phyloP scores from a whole-genome alignment of 2,888 invertebrate species.

The Anarsia innoxiella region DNA sequence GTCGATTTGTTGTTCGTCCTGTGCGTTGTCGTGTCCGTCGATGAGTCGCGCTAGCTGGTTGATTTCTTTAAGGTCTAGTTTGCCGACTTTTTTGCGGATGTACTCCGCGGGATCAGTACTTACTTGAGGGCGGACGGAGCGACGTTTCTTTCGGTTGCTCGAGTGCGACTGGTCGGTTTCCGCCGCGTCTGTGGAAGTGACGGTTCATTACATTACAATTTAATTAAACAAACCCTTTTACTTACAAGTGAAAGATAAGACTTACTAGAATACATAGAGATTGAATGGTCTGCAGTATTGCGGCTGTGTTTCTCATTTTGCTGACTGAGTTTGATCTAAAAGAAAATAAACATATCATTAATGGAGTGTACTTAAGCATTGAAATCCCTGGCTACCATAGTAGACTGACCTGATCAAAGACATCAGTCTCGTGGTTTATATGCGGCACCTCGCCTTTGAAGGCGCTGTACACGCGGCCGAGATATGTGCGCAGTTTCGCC shows the following conservation, averaged over 20 bases:
- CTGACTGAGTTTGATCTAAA: slow-evolving; percentile 56
- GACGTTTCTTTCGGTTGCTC: slow-evolving; percentile 57
- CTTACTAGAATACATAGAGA: slow-evolving; percentile 58
- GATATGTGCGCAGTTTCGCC: slow-evolving; percentile 86
- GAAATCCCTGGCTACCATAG: neutral
- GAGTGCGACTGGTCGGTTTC: slow-evolving; percentile 58
- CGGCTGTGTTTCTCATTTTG: slow-evolving; percentile 54
- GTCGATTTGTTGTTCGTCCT: slow-evolving; percentile 26
- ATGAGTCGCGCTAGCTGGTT: slow-evolving; percentile 55
- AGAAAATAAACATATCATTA: slow-evolving; percentile 17
- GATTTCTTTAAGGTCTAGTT: slow-evolving; percentile 57
- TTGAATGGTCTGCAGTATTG: slow-evolving; percentile 40
- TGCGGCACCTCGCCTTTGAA: slow-evolving; percentile 93
- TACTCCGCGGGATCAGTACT: slow-evolving; percentile 61
- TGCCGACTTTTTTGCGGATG: slow-evolving; percentile 55
- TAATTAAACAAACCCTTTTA: no score
- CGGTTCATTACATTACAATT: no score
- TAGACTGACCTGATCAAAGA: slow-evolving; percentile 61
- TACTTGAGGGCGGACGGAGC: slow-evolving; percentile 56
- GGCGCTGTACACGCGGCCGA: slow-evolving; percentile 90
- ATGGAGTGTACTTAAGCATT: neutral
- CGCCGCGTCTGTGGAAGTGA: slow-evolving; percentile 44
- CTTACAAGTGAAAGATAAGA: no score
- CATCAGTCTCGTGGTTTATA: slow-evolving; percentile 47
- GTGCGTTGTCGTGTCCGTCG: slow-evolving; percentile 48